phyloP scores from a whole-genome alignment of 2,888 invertebrate genomes.

The Scrobipalpa costella region DNA sequence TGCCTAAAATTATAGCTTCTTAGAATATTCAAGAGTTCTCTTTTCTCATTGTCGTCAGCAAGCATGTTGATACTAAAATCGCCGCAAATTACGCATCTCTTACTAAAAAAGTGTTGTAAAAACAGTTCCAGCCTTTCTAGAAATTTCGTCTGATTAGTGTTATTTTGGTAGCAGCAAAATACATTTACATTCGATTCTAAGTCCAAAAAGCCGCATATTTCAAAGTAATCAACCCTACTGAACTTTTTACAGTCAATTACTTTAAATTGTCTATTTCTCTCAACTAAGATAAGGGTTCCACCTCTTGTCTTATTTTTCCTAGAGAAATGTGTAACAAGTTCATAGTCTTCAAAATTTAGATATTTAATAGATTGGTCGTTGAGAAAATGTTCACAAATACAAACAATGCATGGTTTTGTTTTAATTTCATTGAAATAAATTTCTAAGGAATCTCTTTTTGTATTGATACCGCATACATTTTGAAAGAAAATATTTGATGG shows the following conservation, averaged over 20 bases:
- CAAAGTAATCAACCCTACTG: background rate
- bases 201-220: slow-evolving; percentile 23
- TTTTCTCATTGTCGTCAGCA: background rate
- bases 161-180: slow-evolving; percentile 18
- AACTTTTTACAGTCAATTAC: background rate
- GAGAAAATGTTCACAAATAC: slow-evolving; percentile 25
- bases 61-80: slow-evolving; percentile 20
- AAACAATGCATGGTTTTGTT: slow-evolving; percentile 7
- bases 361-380: background rate
- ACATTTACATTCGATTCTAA: background rate
- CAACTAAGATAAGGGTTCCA: slow-evolving; percentile 13
- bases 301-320: slow-evolving; percentile 15
- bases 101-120: slow-evolving; percentile 6
- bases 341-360: slow-evolving; percentile 6
- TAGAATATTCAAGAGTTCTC: background rate
- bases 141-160: background rate
- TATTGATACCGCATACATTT: background rate
- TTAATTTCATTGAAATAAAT: background rate
- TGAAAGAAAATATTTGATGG: background rate
- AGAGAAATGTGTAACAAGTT: background rate
- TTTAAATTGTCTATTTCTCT: background rate
- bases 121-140: slow-evolving; percentile 11
- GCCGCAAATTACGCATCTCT: slow-evolving; percentile 10
- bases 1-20: slow-evolving; percentile 1
- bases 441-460: background rate